Evolutionary conservation across 2,888 invertebrate species (phyloP).

Genomic region (Alitta virens): DNA sequence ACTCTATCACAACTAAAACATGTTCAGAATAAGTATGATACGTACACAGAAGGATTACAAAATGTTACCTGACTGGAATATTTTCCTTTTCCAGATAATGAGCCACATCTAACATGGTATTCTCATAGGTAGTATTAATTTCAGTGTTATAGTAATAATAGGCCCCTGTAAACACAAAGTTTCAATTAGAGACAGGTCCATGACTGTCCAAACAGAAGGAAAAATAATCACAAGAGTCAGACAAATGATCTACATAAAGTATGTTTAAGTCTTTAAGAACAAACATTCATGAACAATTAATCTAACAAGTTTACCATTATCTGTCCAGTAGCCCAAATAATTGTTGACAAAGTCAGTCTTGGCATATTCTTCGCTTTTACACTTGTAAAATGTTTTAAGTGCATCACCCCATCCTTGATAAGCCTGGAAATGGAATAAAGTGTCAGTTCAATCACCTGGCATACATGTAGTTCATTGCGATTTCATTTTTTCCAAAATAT

Average conservation of each 20-base stretch:
- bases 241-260: too few relatives aligned
- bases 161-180: constrained; percentile 40
- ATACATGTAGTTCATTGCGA: too few relatives aligned
- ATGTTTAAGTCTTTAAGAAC: too few relatives aligned
- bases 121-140: constrained; percentile 34
- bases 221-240: too few relatives aligned
- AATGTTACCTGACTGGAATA: constrained; percentile 38
- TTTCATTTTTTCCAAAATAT: too few relatives aligned
- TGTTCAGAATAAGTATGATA: too few relatives aligned
- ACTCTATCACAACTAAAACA: too few relatives aligned
- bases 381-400: constrained; percentile 33
- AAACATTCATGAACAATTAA: too few relatives aligned
- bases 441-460: too few relatives aligned
- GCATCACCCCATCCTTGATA: constrained; percentile 35
- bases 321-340: constrained; percentile 44
- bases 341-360: constrained; percentile 33
- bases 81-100: constrained; percentile 27
- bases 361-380: constrained; percentile 18
- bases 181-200: too few relatives aligned
- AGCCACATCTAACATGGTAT: constrained; percentile 38
- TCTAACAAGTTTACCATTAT: constrained; percentile 26
- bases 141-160: constrained; percentile 46
- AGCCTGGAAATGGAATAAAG: constrained; percentile 27
- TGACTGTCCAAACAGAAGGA: too few relatives aligned
- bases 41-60: too few relatives aligned